phyloP scores from a whole-genome alignment of 1,140 invertebrate genomes.

The Musca domestica region DNA sequence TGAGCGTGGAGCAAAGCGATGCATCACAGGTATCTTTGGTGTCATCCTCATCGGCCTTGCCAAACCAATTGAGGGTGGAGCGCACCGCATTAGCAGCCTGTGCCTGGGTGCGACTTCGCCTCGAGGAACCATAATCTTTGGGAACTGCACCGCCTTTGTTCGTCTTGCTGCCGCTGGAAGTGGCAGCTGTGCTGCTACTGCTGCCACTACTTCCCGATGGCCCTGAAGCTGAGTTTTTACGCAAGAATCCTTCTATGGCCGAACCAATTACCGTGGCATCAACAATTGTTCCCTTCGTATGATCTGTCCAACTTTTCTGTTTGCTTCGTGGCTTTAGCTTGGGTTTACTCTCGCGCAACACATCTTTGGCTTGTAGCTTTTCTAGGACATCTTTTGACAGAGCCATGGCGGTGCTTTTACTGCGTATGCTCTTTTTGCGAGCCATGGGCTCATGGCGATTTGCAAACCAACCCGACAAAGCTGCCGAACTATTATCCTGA shows the following conservation, averaged over 20 bases:
- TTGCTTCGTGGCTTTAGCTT: conserved; percentile 48
- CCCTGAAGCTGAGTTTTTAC: conserved; percentile 56
- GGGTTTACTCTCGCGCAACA: conserved; percentile 40
- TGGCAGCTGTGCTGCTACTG: conserved; percentile 47
- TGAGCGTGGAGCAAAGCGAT: conserved; percentile 74
- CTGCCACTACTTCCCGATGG: conserved; percentile 52
- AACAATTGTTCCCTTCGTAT: conserved; percentile 55
- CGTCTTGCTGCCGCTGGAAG: conserved; percentile 30
- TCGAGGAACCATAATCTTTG: conserved; percentile 40
- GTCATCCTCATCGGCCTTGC: conserved; percentile 62
- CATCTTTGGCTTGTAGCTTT: conserved; percentile 52
- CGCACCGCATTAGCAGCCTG: conserved; percentile 43
- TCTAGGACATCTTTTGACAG: conserved; percentile 59
- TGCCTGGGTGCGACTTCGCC: conserved; percentile 40
- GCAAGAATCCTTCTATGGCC: conserved; percentile 77
- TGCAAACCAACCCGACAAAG: conserved; percentile 70
- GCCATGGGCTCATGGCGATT: conserved; percentile 71
- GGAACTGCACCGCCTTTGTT: conserved; percentile 41
- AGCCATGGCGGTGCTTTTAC: conserved; percentile 56
- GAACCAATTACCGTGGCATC: conserved; percentile 75
- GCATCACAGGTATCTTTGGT: conserved; percentile 69
- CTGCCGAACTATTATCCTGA: conserved; percentile 55
- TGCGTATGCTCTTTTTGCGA: conserved; percentile 60
- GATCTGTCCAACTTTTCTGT: conserved; percentile 45
- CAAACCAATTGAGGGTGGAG: conserved; percentile 48